Conservation (phyloP, 1,140 invertebrate species). For the Trachymyrmex septentrionalis region DNA sequence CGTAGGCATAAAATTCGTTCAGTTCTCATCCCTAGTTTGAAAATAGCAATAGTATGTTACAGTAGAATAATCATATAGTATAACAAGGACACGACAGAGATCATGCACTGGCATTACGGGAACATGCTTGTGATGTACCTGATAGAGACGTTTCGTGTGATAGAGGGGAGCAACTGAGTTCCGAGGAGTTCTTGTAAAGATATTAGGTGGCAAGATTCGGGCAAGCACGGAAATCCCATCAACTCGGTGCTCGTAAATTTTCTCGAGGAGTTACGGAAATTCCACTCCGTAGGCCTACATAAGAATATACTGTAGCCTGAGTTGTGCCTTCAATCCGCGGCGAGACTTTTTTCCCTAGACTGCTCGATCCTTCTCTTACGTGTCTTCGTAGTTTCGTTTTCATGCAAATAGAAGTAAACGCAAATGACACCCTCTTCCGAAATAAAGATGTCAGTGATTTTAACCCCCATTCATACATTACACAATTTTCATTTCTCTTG, state of each 20-base stretch:
- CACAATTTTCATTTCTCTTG: neutral
- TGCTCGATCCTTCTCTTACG: slow-evolving; percentile 61
- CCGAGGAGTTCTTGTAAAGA: slow-evolving; percentile 77
- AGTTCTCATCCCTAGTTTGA: neutral
- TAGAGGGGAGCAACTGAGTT: slow-evolving; percentile 25
- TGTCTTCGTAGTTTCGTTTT: slow-evolving; percentile 22
- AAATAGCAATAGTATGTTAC: slow-evolving; percentile 13
- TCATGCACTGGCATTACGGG: slow-evolving; percentile 31
- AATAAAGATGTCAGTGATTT: slow-evolving; percentile 35
- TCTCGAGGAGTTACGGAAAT: slow-evolving; percentile 79
- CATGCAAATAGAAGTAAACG: slow-evolving; percentile 55
- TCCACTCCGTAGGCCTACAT: slow-evolving; percentile 79
- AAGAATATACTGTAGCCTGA: slow-evolving; percentile 80
- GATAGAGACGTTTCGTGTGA: slow-evolving; percentile 34
- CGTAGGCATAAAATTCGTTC: neutral
- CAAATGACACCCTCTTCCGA: slow-evolving; percentile 12
- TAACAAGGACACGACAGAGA: slow-evolving; percentile 22
- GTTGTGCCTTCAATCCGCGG: slow-evolving; percentile 76
- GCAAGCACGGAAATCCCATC: slow-evolving; percentile 84
- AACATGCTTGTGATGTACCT: slow-evolving; percentile 36
- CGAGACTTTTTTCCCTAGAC: slow-evolving; percentile 36
- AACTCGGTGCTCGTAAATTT: slow-evolving; percentile 82
- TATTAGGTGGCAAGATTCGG: slow-evolving; percentile 81
- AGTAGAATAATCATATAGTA: neutral
- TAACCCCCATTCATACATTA: slow-evolving; percentile 11